phyloP scores from a whole-genome alignment of 2,888 invertebrate genomes.

The Cantharis rufa region DNA sequence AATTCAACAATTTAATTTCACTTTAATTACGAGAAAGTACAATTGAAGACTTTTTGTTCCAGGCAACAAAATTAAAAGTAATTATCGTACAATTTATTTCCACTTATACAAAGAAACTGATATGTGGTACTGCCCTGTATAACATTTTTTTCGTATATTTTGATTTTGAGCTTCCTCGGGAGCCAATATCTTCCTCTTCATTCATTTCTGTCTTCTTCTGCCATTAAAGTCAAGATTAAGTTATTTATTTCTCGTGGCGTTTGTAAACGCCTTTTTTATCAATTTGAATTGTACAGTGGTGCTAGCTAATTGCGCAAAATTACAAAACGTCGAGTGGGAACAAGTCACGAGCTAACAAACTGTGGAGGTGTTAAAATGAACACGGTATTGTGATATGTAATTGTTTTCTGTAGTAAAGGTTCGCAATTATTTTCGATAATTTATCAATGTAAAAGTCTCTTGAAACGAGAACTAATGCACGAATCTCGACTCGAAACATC shows the following conservation, averaged over 20 bases:
- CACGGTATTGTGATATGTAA: background rate
- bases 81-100: background rate
- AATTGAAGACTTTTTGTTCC: conserved; percentile 2
- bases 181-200: background rate
- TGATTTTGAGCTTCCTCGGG: background rate
- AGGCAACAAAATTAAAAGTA: conserved; percentile 10
- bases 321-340: background rate
- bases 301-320: background rate
- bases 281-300: background rate
- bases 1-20: conserved; percentile 10
- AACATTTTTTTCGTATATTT: background rate
- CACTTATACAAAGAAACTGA: background rate
- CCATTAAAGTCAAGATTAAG: background rate
- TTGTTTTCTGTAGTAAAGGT: background rate
- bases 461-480: background rate
- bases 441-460: background rate
- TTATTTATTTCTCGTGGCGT: background rate
- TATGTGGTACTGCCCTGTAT: background rate
- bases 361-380: background rate
- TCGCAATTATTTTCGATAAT: background rate
- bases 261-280: background rate
- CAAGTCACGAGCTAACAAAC: background rate
- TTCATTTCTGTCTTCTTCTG: background rate
- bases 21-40: conserved; percentile 17
- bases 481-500: background rate